A percentile compares a stretch with the other conserved stretches of the same genome.
These are phyloP conservation scores for Mobula hypostoma DNA, from an alignment of 2,113 vertebrate genomes.

Conservation along the genomic window DNA sequence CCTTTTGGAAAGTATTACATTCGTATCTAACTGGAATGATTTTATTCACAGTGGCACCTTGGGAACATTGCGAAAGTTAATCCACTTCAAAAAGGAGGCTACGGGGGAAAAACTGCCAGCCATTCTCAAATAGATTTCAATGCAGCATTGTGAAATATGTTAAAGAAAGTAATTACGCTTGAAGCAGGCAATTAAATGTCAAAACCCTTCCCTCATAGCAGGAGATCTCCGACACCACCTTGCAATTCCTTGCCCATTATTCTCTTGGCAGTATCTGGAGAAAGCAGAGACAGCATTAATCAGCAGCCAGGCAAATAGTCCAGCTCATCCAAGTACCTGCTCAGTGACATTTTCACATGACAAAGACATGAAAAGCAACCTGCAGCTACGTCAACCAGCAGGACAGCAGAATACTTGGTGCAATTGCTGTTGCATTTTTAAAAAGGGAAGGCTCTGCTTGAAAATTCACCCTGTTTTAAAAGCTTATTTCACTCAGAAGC, in stretches of 20 bases:
- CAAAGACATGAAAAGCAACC: not conserved
- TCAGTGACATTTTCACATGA: not conserved
- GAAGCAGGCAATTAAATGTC: not conserved
- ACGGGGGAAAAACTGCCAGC: not conserved
- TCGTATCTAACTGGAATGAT: not conserved
- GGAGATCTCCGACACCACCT: too few relatives aligned
- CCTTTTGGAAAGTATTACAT: not conserved
- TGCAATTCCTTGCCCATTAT: not conserved
- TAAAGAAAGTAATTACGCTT: not conserved
- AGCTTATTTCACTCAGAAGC: not conserved
- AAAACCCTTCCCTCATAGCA: not conserved
- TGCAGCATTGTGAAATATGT: not conserved
- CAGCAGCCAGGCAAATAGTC: not conserved
- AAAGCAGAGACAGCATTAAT: not conserved
- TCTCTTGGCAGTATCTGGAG: not conserved
- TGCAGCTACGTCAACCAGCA: not conserved
- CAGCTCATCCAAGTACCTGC: not conserved
- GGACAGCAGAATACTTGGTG: not conserved
- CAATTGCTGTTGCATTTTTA: not conserved
- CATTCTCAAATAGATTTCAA: not conserved
- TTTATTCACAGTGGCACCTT: not conserved
- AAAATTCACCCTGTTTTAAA: not conserved
- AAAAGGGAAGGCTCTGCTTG: not conserved
- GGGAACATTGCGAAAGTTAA: not conserved
- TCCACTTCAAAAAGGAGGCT: not conserved